phyloP scores from a whole-genome alignment of 1,140 invertebrate species.

The Copidosoma floridanum region DNA sequence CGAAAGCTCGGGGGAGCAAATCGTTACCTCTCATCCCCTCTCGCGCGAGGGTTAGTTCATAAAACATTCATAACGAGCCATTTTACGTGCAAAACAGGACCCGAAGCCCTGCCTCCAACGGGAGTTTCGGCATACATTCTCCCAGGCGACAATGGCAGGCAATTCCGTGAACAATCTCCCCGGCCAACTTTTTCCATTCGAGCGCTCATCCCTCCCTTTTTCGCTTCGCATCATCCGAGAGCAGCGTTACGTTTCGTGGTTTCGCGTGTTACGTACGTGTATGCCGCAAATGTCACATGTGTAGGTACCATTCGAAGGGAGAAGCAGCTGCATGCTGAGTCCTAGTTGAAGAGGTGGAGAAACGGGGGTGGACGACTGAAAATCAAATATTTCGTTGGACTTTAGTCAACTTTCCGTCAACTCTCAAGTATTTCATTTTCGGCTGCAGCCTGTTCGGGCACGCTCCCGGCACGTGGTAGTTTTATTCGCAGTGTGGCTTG shows the following conservation, averaged over 20 bases:
- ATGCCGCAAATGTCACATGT: no score
- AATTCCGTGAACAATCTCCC: constrained; percentile 30
- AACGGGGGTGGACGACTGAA: background rate
- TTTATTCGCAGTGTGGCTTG: no score
- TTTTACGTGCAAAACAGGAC: constrained; percentile 31
- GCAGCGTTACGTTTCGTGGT: background rate
- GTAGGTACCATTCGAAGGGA: no score
- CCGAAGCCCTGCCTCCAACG: no score
- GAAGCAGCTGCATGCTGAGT: no score
- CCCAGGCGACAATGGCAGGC: constrained; percentile 29
- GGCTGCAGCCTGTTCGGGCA: no score
- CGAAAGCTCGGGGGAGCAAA: background rate
- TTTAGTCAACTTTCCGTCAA: no score
- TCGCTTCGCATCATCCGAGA: no score
- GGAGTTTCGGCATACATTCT: constrained; percentile 18
- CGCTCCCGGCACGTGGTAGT: no score
- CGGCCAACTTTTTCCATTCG: constrained; percentile 19
- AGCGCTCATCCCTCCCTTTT: background rate
- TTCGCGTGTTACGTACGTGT: background rate
- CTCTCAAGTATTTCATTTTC: no score
- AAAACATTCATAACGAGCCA: constrained; percentile 35
- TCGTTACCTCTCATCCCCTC: background rate
- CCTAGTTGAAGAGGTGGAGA: no score
- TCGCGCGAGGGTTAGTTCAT: constrained; percentile 23
- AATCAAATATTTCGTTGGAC: constrained; percentile 16